Base-by-base conservation (phyloP, 64 coral and sea anemone species). In the Pocillopora verrucosa region DNA sequence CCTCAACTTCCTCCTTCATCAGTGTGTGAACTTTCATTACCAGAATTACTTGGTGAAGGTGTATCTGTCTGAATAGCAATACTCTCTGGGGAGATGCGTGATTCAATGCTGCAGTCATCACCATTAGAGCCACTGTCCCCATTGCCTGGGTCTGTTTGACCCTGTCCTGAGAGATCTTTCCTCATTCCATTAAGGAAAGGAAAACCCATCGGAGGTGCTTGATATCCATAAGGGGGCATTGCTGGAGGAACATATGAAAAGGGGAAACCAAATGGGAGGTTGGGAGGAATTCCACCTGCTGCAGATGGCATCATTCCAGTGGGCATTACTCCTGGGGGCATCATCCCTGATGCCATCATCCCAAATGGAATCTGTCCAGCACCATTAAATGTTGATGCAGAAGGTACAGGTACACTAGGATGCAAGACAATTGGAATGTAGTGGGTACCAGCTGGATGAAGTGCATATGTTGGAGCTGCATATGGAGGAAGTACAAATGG, bases 361-460 rank as follows among this genome's bases (percentile, higher is more conserved):
- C 63, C 36, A 58, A 85, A 85, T 72, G 82, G 82, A 63, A 85
- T 16, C n/a, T 68, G 65, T 12, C 36, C 82, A 72, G 63, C 56
- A n/a, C 82, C 82, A 85, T 72, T 85, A 72, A 85, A 85, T 13
- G 22, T 45, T 57, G 63, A 17, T 15, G 82, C 16, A 1, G 36
- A 20, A 58, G 82, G 64, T n/a, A 67, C 17, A 36, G 95, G 95
- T 19, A 97, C 75, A 17, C 79, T 91, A 10, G 95, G 88, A 19
- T 97, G 95, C 22, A 97, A 73, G 25, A 85, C 77, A 30, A 97
- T 92, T n/a, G 95, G 95, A 56, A 97, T 94, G 38, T 93, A 97
- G 34, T 97, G 95, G 2, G 95, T 97, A 3, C 95, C 95, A 36
- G 95, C 91, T 12, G 95, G 95, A 60, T 97, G 92, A 1, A 97